These are phyloP conservation scores for Notoglanidium macrostoma DNA, from an alignment of 2,797 vertebrate genomes.

Conservation along the genomic window DNA sequence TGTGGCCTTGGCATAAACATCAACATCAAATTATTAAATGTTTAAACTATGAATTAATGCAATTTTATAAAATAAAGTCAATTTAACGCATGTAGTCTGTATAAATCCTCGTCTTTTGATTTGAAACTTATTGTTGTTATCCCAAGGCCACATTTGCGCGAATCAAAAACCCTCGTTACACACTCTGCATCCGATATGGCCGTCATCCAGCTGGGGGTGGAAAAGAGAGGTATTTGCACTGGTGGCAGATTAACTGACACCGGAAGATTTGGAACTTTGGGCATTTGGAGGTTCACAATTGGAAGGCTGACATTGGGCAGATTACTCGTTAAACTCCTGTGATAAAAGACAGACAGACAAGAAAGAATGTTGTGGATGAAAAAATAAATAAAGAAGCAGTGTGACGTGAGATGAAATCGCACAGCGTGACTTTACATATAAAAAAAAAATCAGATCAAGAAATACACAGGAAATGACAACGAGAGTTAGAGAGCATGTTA, in stretches of 20 bases:
- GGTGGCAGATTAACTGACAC: conserved; percentile 73
- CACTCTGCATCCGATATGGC: conserved; percentile 92
- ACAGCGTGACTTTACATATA: conserved; percentile 22
- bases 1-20: conserved; percentile 83
- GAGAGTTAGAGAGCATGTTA: background rate
- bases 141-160: conserved; percentile 49
- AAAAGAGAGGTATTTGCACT: conserved; percentile 95
- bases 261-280: conserved; percentile 94
- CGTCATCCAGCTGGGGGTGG: conserved; percentile 92
- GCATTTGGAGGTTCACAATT: conserved; percentile 89
- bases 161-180: conserved; percentile 79
- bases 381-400: conserved; percentile 22
- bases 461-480: conserved; percentile 32
- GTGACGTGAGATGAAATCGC: conserved; percentile 18
- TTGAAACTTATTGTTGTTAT: conserved; percentile 62
- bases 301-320: conserved; percentile 94
- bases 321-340: conserved; percentile 95
- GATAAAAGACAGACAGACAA: conserved; percentile 86
- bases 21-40: conserved; percentile 20
- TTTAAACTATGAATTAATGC: background rate
- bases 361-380: conserved; percentile 66
- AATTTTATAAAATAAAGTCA: background rate
- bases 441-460: conserved; percentile 15
- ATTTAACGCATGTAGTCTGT: background rate
- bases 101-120: background rate